Conservation (phyloP, 2,113 vertebrate genomes). For the Phoenicopterus ruber region DNA sequence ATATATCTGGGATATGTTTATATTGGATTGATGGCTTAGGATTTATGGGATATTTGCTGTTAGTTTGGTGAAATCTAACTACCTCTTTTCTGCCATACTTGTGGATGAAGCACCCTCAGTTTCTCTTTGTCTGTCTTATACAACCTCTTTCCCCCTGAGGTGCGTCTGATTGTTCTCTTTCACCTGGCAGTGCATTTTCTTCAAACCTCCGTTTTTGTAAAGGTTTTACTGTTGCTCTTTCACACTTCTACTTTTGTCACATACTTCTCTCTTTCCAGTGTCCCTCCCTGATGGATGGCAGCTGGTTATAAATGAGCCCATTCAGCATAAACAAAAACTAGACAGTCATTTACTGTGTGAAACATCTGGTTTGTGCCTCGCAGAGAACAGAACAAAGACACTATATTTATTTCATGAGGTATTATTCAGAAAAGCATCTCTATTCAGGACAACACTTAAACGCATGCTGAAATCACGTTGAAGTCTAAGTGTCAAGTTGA, state of each 20-base stretch:
- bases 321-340: constrained; percentile 19
- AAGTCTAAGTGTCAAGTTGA: not conserved
- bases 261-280: not conserved
- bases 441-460: not conserved
- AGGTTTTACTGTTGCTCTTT: not conserved
- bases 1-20: not conserved
- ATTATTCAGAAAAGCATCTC: not conserved
- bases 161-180: not conserved
- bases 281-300: not conserved
- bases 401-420: not conserved
- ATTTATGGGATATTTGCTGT: not conserved
- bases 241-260: not conserved
- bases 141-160: not conserved
- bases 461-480: not conserved
- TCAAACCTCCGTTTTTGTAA: not conserved
- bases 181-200: not conserved
- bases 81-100: not conserved
- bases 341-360: not conserved
- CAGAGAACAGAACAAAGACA: not conserved
- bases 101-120: not conserved
- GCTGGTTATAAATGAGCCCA: constrained; percentile 25
- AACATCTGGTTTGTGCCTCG: constrained; percentile 14
- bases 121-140: not conserved
- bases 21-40: not conserved
- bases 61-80: not conserved